Evolutionary conservation across 2,888 invertebrate species (phyloP).

Genomic region (Copidosoma aretas): DNA sequence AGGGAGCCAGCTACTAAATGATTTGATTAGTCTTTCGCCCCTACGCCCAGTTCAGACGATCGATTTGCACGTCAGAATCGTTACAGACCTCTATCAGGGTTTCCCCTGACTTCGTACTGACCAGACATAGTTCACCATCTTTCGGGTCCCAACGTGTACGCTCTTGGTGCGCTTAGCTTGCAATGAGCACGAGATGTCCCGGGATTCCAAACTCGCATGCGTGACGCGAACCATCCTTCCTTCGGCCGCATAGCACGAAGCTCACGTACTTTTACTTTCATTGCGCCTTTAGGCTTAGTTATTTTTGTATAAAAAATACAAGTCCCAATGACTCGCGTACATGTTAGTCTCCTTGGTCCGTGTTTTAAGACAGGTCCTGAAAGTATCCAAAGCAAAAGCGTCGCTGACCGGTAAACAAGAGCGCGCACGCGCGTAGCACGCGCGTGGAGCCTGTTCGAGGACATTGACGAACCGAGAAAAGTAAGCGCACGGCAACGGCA

Average conservation of each 20-base stretch:
- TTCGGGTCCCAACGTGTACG: constrained; percentile 74
- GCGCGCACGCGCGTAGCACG: too few relatives aligned
- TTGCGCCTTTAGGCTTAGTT: too few relatives aligned
- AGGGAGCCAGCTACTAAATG: constrained; percentile 54
- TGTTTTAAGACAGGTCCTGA: too few relatives aligned
- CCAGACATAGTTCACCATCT: constrained; percentile 73
- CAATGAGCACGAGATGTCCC: constrained; percentile 62
- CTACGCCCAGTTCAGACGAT: constrained; percentile 68
- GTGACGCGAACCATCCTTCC: constrained; percentile 46
- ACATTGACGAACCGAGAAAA: too few relatives aligned
- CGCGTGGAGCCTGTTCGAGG: too few relatives aligned
- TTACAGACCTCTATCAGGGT: constrained; percentile 67
- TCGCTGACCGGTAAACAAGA: too few relatives aligned
- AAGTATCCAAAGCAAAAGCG: too few relatives aligned
- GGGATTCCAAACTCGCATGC: constrained; percentile 62
- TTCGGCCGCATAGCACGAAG: constrained; percentile 8
- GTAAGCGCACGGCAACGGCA: too few relatives aligned
- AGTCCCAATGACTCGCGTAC: too few relatives aligned
- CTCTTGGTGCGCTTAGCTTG: constrained; percentile 68
- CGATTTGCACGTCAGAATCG: constrained; percentile 73
- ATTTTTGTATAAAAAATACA: too few relatives aligned
- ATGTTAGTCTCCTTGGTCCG: too few relatives aligned
- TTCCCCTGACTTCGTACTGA: constrained; percentile 75
- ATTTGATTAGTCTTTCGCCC: constrained; percentile 67
- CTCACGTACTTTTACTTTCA: constrained; percentile 7